phyloP scores from a whole-genome alignment of 2,888 invertebrate genomes.

The Luperina testacea region DNA sequence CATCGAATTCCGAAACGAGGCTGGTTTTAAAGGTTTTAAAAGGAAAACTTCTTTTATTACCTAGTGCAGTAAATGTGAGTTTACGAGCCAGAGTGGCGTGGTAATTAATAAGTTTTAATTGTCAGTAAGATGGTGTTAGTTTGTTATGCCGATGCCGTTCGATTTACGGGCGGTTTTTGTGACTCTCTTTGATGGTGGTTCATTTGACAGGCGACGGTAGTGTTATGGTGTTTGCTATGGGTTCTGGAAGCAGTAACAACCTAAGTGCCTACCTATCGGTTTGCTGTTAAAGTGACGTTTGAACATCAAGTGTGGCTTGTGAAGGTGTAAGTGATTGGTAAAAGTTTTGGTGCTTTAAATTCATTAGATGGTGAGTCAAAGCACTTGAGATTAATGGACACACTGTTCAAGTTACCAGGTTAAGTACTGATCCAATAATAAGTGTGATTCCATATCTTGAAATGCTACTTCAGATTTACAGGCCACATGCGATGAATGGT shows the following conservation, averaged over 20 bases:
- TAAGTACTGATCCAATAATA: background rate
- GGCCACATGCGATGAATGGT: background rate
- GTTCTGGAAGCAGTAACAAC: constrained; percentile 6
- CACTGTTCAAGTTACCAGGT: background rate
- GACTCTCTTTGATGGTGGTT: constrained; percentile 40
- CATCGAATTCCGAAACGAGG: constrained; percentile 74
- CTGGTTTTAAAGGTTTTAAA: constrained; percentile 79
- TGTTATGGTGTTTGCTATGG: constrained; percentile 20
- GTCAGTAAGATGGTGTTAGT: constrained; percentile 65
- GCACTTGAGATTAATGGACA: background rate
- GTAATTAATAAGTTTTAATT: constrained; percentile 88
- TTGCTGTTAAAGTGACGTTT: constrained; percentile 11
- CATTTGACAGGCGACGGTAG: constrained; percentile 15
- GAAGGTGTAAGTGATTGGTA: constrained; percentile 11
- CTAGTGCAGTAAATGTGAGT: constrained; percentile 74
- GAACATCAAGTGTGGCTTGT: constrained; percentile 8
- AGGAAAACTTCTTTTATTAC: constrained; percentile 83
- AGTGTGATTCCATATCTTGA: background rate
- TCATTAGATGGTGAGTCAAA: background rate
- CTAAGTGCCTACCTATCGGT: background rate
- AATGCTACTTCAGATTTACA: no score
- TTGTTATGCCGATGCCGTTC: constrained; percentile 63
- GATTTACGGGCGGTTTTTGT: constrained; percentile 54
- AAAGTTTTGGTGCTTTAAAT: constrained; percentile 13
- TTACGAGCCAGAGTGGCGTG: constrained; percentile 79